phyloP scores from a whole-genome alignment of 2,113 vertebrate species.

The Lepus timidus region DNA sequence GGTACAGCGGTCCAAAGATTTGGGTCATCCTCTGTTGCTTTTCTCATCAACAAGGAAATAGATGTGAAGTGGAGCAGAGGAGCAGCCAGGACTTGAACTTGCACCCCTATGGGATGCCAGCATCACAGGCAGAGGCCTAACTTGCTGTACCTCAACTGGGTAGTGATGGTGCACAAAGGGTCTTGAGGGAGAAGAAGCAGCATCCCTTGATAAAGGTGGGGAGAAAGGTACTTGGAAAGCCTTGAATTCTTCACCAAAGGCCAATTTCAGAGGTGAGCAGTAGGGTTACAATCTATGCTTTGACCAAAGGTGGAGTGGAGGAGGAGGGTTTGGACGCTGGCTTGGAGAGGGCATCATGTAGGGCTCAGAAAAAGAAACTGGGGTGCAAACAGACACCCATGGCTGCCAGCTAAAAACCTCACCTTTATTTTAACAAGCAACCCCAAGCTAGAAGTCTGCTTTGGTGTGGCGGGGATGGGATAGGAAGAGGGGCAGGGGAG shows the following conservation, averaged over 20 bases:
- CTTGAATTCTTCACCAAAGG: constrained; percentile 69
- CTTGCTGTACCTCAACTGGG: constrained; percentile 61
- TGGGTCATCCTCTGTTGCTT: too few species aligned
- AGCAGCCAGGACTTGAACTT: too few species aligned
- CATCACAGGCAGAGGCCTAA: constrained; percentile 62
- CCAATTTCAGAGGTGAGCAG: constrained; percentile 63
- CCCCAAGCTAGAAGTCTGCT: constrained; percentile 84
- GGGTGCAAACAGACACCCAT: constrained; percentile 85
- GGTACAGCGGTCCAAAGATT: too few species aligned
- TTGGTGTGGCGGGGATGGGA: neutral
- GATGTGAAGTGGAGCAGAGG: too few species aligned
- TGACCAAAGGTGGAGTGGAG: constrained; percentile 76
- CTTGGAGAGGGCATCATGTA: constrained; percentile 74
- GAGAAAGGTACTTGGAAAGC: constrained; percentile 79
- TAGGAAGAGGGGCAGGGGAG: neutral
- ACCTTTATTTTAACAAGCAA: constrained; percentile 85
- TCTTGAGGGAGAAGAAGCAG: constrained; percentile 81
- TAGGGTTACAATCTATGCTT: constrained; percentile 87
- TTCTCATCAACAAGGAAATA: too few species aligned
- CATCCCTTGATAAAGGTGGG: constrained; percentile 83
- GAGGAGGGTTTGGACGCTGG: constrained; percentile 66
- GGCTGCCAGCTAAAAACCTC: constrained; percentile 85
- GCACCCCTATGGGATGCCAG: neutral
- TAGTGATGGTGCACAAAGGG: neutral
- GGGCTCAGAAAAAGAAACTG: constrained; percentile 72